Evolutionary conservation across 2,888 invertebrate species (phyloP), one percentile per base, ranked within the genome.

Genomic region (Ectemnius continuus): DNA sequence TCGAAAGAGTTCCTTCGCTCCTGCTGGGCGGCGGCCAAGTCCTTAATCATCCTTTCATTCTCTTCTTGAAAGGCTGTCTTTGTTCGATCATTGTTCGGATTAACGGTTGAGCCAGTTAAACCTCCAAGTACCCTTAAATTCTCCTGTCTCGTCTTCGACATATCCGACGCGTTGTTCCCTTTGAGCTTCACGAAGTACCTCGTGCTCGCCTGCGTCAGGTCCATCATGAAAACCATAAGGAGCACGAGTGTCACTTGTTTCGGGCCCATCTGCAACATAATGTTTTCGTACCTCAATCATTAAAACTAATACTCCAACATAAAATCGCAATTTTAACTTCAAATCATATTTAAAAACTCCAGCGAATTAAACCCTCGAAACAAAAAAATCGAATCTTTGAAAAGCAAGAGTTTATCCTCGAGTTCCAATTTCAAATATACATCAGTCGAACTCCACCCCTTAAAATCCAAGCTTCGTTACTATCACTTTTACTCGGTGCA

Each of bases 11-110:
- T 85, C 56, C 84, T 85, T 48, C 84, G 76, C 23, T 86, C 85
- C 46, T 81, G 78, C 76, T 85, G 84, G 26, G 68, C 71, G 66
- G 75, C 81, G 45, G 82, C 64, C n/a, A 75, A 75, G 11, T 86
- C 84, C 57, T 81, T 83, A 67, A 81, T 84, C 83, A 79, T 84
- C 18, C 83, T 82, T 36, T 76, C 82, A 47, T 79, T 82, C 65
- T 92, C 91, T n/a, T 20, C 4, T 11, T 61, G 71, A 52, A 60
- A 91, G 20, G 47, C 67, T 90, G 18, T 36, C 78, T 91, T 91
- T 0, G 91, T 91, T 89, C 92, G 92, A 78, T 65, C 91, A 87
- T 80, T 56, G 13, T 78, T 26, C 45, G 91, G 90, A 69, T 88
- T 89, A 58, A 87, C 64, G 2, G 78, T 80, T 61, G 70, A 66